phyloP scores from a whole-genome alignment of 2,113 vertebrate species.

The Coreoperca whiteheadi region DNA sequence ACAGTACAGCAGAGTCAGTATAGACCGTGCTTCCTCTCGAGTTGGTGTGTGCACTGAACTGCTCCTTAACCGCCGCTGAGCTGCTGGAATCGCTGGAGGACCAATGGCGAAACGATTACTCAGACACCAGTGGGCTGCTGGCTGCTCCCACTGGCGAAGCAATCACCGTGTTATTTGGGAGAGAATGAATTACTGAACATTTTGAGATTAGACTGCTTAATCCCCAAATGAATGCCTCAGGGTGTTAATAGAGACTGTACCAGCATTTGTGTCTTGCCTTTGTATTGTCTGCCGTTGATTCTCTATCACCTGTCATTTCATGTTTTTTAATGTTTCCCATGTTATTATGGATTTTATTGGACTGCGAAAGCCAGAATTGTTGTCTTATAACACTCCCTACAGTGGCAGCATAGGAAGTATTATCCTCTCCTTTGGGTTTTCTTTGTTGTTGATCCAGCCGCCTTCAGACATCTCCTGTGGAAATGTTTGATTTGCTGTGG shows the following conservation, averaged over 20 bases:
- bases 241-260: constrained; percentile 30
- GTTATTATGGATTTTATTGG: constrained; percentile 10
- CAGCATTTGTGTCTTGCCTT: constrained; percentile 12
- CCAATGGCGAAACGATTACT: constrained; percentile 64
- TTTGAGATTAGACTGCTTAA: constrained; percentile 71
- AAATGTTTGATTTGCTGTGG: constrained; percentile 56
- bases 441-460: constrained; percentile 50
- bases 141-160: constrained; percentile 64
- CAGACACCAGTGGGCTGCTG: constrained; percentile 57
- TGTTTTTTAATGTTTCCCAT: constrained; percentile 25
- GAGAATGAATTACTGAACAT: constrained; percentile 69
- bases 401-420: constrained; percentile 28
- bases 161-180: constrained; percentile 64
- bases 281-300: constrained; percentile 15
- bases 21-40: constrained; percentile 30
- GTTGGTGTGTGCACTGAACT: constrained; percentile 49
- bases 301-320: constrained; percentile 6
- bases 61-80: constrained; percentile 52
- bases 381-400: constrained; percentile 22
- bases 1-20: constrained; percentile 24
- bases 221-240: constrained; percentile 64
- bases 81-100: constrained; percentile 59
- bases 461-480: constrained; percentile 52
- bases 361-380: constrained; percentile 5
- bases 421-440: constrained; percentile 22